Evolutionary conservation across 1,140 invertebrate genomes (phyloP).

Genomic region (Ganaspis sp.): DNA sequence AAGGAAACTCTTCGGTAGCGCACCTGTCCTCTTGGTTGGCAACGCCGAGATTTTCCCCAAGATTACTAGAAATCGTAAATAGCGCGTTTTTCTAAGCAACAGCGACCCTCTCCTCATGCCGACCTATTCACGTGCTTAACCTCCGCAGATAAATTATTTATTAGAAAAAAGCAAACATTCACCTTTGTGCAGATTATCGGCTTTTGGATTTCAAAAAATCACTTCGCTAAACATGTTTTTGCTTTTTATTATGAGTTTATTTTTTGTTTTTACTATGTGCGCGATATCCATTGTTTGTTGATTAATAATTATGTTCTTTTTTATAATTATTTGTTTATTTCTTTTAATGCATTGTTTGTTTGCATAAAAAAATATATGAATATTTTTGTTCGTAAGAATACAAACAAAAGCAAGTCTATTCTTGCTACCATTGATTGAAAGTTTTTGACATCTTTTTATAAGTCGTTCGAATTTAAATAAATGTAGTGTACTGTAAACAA

Average conservation of each 20-base stretch:
- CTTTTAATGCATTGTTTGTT: too few species aligned
- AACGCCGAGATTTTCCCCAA: conserved; percentile 53
- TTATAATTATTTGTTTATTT: too few species aligned
- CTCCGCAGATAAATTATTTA: conserved; percentile 46
- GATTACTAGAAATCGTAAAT: conserved; percentile 64
- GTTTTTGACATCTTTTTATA: too few species aligned
- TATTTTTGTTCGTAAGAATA: too few species aligned
- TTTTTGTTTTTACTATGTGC: conserved; percentile 57
- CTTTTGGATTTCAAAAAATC: conserved; percentile 12
- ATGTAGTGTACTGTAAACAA: too few species aligned
- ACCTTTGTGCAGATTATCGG: conserved; percentile 20
- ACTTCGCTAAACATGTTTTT: conserved; percentile 31
- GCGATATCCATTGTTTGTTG: too few species aligned
- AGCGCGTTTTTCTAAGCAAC: conserved; percentile 56
- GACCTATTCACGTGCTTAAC: conserved; percentile 50
- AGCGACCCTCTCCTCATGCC: conserved; percentile 43
- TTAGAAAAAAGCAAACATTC: conserved; percentile 29
- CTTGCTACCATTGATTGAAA: too few species aligned
- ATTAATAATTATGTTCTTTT: too few species aligned
- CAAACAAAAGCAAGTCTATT: too few species aligned
- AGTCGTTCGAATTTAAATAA: too few species aligned
- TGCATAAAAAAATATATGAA: too few species aligned
- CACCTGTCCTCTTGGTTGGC: conserved; percentile 59
- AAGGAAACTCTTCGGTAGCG: conserved; percentile 63
- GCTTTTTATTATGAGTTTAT: conserved; percentile 42